A percentile compares a stretch with the other conserved stretches of the same genome.
These are phyloP conservation scores for Catalaphyllia jardinei DNA, from an alignment of 64 coral and sea anemone species.

Conservation along the genomic window DNA sequence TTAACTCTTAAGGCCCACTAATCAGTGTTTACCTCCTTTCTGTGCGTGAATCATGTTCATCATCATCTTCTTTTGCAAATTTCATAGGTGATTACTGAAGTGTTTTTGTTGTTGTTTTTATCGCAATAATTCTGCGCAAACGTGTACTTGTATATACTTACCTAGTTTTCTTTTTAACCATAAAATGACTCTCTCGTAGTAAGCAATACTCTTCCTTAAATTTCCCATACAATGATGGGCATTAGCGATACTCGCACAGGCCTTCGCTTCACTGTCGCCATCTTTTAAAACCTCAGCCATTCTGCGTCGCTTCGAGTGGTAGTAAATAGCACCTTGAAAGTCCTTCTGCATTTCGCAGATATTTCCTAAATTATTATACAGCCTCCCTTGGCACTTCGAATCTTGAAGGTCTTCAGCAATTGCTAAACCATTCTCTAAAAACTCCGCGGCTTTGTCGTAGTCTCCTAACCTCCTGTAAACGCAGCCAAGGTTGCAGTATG, in stretches of 20 bases:
- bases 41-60: too few species aligned
- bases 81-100: too few species aligned
- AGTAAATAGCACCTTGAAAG: constrained; percentile 86
- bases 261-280: constrained; percentile 67
- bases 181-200: constrained; percentile 79
- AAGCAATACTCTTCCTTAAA: constrained; percentile 65
- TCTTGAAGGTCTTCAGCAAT: constrained; percentile 56
- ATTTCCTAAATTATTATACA: constrained; percentile 83
- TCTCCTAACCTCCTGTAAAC: constrained; percentile 74
- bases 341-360: constrained; percentile 79
- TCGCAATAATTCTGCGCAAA: not conserved
- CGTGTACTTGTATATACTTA: constrained; percentile 11
- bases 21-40: too few species aligned
- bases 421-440: constrained; percentile 59
- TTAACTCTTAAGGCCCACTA: too few species aligned
- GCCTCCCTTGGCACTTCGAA: constrained; percentile 48
- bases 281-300: constrained; percentile 61
- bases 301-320: constrained; percentile 61
- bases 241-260: constrained; percentile 65
- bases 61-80: too few species aligned
- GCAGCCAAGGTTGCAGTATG: constrained; percentile 86
- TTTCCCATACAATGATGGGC: constrained; percentile 52
- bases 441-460: constrained; percentile 53
- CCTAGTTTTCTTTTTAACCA: constrained; percentile 81
- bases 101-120: too few species aligned